Conservation (phyloP, 2,888 invertebrate genomes). For the Eustalomyia histrio region DNA sequence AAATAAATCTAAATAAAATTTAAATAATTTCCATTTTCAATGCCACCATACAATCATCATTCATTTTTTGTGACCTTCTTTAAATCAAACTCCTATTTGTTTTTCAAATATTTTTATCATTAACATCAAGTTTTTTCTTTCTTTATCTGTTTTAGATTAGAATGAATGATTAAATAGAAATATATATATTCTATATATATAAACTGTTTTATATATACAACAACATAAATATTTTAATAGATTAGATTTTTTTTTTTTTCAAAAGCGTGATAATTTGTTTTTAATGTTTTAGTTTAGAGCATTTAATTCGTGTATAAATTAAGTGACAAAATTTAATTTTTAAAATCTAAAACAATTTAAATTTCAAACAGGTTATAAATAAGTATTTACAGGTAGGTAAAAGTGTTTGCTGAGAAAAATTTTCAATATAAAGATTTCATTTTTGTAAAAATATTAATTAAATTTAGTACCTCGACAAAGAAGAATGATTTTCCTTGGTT, state of each 20-base stretch:
- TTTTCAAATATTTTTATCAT: background rate
- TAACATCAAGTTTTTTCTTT: constrained; percentile 1
- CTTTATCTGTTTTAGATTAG: constrained; percentile 12
- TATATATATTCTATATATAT: background rate
- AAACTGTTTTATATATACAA: too few relatives aligned
- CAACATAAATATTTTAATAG: background rate
- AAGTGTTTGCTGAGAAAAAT: background rate
- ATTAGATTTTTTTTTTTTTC: background rate
- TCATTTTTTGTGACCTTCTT: constrained; percentile 9
- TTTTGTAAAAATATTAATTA: too few relatives aligned
- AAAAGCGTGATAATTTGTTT: background rate
- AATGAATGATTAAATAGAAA: background rate
- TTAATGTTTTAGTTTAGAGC: constrained; percentile 16
- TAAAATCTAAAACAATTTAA: background rate
- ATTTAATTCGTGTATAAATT: background rate
- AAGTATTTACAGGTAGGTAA: constrained; percentile 18
- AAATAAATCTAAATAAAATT: constrained; percentile 13
- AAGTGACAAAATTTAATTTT: background rate
- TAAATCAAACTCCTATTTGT: constrained; percentile 8
- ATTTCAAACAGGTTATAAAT: background rate
- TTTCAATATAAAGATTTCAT: too few relatives aligned
- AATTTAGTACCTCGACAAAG: too few relatives aligned
- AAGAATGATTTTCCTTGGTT: too few relatives aligned
- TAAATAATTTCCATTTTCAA: constrained; percentile 17
- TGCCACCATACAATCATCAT: constrained; percentile 6